Percentiles rank a stretch among this genome's conserved stretches.
These are phyloP conservation scores for Galaxias olidus DNA, from an alignment of 2,797 vertebrate species.

Conservation along the genomic window DNA sequence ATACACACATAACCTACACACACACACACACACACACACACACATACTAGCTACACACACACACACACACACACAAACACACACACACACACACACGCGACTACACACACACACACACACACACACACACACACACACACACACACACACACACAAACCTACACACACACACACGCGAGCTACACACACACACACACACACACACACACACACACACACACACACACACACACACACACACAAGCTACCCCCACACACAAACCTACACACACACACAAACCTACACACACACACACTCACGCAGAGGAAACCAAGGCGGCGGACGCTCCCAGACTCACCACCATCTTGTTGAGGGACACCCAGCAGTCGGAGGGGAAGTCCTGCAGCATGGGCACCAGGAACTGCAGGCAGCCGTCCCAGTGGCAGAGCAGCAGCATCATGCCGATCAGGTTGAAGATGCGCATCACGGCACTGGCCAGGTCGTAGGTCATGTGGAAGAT, in stretches of 20 bases:
- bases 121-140: neutral
- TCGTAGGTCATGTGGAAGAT: conserved; percentile 91
- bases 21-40: neutral
- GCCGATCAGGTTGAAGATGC: conserved; percentile 85
- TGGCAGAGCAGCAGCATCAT: conserved; percentile 89
- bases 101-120: neutral
- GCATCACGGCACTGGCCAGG: conserved; percentile 85
- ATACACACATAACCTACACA: neutral
- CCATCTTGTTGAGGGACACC: conserved; percentile 88
- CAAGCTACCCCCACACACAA: neutral
- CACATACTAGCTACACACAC: neutral
- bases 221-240: neutral
- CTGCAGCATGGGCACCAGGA: conserved; percentile 88
- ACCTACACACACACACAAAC: neutral
- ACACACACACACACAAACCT: too few relatives aligned
- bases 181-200: neutral
- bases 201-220: neutral
- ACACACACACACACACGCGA: too few relatives aligned
- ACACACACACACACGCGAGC: too few relatives aligned
- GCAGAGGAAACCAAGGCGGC: neutral
- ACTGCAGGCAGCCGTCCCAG: conserved; percentile 87
- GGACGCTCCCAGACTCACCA: conserved; percentile 72
- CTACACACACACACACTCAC: neutral
- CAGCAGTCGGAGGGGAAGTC: conserved; percentile 86
- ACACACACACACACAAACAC: neutral